Evolutionary conservation across 2,888 invertebrate species (phyloP).

Genomic region (Isotomurus palustris): DNA sequence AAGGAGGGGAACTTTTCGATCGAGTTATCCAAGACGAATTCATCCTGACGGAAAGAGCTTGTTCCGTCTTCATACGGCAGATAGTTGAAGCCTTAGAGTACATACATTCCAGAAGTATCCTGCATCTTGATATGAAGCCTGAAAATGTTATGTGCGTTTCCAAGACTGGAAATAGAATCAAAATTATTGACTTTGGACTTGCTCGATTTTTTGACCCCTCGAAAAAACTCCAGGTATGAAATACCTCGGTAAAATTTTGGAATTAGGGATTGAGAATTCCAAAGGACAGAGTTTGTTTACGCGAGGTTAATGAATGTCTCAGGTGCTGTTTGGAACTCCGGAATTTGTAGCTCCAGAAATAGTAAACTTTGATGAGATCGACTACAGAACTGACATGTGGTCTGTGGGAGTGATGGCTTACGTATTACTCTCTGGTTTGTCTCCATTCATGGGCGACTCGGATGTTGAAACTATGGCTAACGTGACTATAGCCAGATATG

Average conservation of each 20-base stretch:
- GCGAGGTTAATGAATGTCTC: constrained; percentile 16
- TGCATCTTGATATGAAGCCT: constrained; percentile 98
- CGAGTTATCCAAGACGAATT: constrained; percentile 98
- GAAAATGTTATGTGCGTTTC: constrained; percentile 97
- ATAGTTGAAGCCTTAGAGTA: constrained; percentile 97
- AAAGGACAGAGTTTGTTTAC: neutral
- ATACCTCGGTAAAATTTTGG: neutral
- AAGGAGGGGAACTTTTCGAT: constrained; percentile 97
- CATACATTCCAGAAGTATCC: constrained; percentile 89
- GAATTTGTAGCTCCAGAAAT: constrained; percentile 99
- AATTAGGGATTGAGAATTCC: neutral
- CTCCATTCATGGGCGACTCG: constrained; percentile 97
- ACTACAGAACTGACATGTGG: constrained; percentile 98
- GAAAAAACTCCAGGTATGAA: constrained; percentile 69
- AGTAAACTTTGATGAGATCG: constrained; percentile 95
- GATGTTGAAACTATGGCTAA: constrained; percentile 99
- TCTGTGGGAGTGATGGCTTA: constrained; percentile 45
- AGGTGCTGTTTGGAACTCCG: constrained; percentile 91
- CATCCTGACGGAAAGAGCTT: constrained; percentile 90
- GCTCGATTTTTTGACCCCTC: constrained; percentile 87
- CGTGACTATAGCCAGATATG: constrained; percentile 93
- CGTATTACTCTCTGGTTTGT: constrained; percentile 73
- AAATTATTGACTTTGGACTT: constrained; percentile 97
- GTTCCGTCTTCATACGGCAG: constrained; percentile 94
- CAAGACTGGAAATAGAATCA: constrained; percentile 93